Conservation (phyloP, 2,797 vertebrate genomes). For the Vultur gryphus region DNA sequence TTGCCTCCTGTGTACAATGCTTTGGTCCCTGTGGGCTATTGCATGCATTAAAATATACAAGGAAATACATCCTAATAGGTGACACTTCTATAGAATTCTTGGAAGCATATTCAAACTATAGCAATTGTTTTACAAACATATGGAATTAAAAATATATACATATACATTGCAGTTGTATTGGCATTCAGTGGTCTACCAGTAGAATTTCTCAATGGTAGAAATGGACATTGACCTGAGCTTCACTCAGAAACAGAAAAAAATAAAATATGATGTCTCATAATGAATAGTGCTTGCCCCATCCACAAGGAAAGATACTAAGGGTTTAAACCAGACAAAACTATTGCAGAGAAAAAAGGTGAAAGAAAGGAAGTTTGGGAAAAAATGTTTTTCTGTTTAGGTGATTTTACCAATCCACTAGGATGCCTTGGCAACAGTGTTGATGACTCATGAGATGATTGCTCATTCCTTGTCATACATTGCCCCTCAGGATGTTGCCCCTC, state of each 20-base stretch:
- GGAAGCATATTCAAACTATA: background rate
- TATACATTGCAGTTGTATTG: background rate
- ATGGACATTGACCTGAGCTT: background rate
- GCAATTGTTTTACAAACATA: background rate
- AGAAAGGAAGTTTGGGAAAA: background rate
- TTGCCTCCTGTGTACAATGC: accelerated
- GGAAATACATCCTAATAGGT: background rate
- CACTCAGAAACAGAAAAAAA: background rate
- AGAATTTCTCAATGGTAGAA: background rate
- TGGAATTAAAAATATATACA: background rate
- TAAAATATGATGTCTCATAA: background rate
- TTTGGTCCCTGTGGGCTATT: background rate
- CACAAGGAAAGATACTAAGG: background rate
- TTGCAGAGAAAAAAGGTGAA: background rate
- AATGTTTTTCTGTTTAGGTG: background rate
- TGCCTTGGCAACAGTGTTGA: background rate
- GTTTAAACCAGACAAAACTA: background rate
- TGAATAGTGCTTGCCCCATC: background rate
- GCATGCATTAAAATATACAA: background rate
- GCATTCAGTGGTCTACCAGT: background rate
- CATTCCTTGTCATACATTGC: background rate
- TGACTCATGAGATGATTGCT: background rate
- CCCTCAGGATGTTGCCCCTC: background rate
- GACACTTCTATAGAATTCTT: background rate
- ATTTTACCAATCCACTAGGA: background rate